phyloP scores from a whole-genome alignment of 2,113 vertebrate genomes.

The Dasyprocta punctata region DNA sequence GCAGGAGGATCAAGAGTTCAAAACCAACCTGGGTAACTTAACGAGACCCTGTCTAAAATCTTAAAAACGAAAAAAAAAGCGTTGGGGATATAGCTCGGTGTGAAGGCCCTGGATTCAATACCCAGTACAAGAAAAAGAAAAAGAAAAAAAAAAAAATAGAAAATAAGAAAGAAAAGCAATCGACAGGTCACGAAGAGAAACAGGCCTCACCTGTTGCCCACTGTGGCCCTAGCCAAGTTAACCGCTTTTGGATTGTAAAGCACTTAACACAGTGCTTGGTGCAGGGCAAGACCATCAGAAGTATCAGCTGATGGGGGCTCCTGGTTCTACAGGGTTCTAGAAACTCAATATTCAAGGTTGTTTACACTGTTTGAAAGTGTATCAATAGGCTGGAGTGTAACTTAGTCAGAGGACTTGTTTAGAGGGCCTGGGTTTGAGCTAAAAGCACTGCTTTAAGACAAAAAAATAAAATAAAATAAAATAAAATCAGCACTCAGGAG shows the following conservation, averaged over 20 bases:
- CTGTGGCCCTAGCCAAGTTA: not conserved
- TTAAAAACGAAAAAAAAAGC: not conserved
- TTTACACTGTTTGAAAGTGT: not conserved
- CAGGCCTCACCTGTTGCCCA: not conserved
- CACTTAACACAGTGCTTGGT: not conserved
- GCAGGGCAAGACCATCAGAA: not conserved
- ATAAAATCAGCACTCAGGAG: too few relatives aligned
- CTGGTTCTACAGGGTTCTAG: not conserved
- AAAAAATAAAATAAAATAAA: not conserved
- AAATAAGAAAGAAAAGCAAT: not conserved
- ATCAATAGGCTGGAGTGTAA: not conserved
- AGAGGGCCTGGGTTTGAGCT: not conserved
- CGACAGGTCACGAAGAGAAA: not conserved
- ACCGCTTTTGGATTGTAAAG: not conserved
- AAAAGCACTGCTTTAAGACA: not conserved
- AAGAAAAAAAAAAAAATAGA: not conserved
- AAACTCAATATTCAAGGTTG: not conserved
- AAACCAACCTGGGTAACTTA: not conserved
- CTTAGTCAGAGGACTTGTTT: not conserved
- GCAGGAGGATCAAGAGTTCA: not conserved
- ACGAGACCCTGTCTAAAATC: not conserved
- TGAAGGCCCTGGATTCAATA: not conserved
- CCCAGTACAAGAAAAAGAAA: not conserved
- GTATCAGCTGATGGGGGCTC: not conserved
- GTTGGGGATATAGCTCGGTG: too few relatives aligned